These are phyloP conservation scores for Drosophila parthenogenetica DNA, from an alignment of 2,888 invertebrate species.

Conservation along the genomic window DNA sequence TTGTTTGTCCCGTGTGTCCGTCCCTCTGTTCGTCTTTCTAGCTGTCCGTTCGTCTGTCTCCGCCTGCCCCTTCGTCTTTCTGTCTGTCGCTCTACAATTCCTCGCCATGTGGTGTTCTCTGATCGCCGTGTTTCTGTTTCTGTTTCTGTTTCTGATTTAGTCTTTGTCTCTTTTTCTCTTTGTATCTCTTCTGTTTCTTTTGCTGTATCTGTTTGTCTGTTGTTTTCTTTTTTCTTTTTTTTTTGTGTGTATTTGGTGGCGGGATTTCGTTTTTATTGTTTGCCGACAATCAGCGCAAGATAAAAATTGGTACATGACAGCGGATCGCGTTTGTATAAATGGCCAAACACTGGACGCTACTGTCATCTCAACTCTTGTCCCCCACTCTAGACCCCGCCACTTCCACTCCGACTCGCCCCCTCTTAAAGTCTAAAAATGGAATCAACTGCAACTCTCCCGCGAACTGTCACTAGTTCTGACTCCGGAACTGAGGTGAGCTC, in stretches of 20 bases:
- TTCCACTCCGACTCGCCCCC: slow-evolving; percentile 25
- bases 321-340: slow-evolving; percentile 83
- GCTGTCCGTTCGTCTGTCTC: slow-evolving; percentile 29
- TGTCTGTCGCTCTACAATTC: slow-evolving; percentile 74
- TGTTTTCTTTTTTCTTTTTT: slow-evolving; percentile 30
- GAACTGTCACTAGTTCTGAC: slow-evolving; percentile 25
- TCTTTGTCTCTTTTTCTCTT: slow-evolving; percentile 24
- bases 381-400: slow-evolving; percentile 20
- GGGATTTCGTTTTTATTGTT: slow-evolving; percentile 81
- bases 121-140: slow-evolving; percentile 15
- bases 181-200: slow-evolving; percentile 32
- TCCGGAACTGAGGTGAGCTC: slow-evolving; percentile 44
- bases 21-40: slow-evolving; percentile 15
- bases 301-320: slow-evolving; percentile 83
- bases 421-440: slow-evolving; percentile 3
- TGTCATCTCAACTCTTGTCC: slow-evolving; percentile 71
- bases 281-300: slow-evolving; percentile 83
- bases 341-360: slow-evolving; percentile 81
- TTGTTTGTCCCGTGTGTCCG: slow-evolving; percentile 70
- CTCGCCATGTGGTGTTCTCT: slow-evolving; percentile 50
- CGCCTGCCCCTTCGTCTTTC: slow-evolving; percentile 16
- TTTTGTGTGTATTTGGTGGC: slow-evolving; percentile 59
- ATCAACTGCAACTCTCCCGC: slow-evolving; percentile 26
- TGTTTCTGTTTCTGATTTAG: slow-evolving; percentile 31
- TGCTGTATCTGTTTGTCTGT: slow-evolving; percentile 17